phyloP scores from a whole-genome alignment of 2,888 invertebrate genomes.

The Holacanthella duospinosa region DNA sequence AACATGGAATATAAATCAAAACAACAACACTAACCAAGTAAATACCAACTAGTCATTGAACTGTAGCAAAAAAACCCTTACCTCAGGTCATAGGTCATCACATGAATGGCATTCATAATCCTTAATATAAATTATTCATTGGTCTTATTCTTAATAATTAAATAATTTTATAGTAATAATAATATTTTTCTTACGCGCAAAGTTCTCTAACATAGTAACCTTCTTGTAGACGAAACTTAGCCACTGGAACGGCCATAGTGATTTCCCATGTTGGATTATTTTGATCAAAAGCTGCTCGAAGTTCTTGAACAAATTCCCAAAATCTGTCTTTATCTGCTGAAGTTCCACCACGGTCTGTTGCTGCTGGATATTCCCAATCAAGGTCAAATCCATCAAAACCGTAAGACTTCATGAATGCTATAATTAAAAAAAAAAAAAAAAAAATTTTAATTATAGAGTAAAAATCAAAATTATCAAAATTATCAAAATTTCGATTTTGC shows the following conservation, averaged over 20 bases:
- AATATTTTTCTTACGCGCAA: constrained; percentile 56
- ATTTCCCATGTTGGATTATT: constrained; percentile 70
- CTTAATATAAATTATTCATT: constrained; percentile 16
- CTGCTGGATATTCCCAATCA: constrained; percentile 61
- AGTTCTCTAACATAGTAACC: constrained; percentile 83
- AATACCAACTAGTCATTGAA: too few species aligned
- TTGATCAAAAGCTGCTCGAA: constrained; percentile 64
- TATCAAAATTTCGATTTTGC: too few species aligned
- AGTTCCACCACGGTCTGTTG: constrained; percentile 71
- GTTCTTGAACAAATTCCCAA: constrained; percentile 65
- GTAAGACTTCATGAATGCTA: constrained; percentile 64
- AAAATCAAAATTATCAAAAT: too few species aligned
- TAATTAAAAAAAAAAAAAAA: constrained; percentile 11
- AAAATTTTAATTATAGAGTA: not conserved
- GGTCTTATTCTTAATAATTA: too few species aligned
- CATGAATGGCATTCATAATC: constrained; percentile 30
- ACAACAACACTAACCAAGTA: too few species aligned
- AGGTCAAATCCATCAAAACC: constrained; percentile 75
- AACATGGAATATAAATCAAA: too few species aligned
- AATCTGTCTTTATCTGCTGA: constrained; percentile 74
- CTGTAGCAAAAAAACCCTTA: too few species aligned
- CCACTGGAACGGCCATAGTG: constrained; percentile 79
- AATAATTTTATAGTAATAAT: constrained; percentile 21
- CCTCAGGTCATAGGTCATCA: constrained; percentile 38
- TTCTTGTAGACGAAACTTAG: constrained; percentile 74